Evolutionary conservation across 2,113 vertebrate genomes (phyloP).

Genomic region (Myrmecophaga tridactyla): DNA sequence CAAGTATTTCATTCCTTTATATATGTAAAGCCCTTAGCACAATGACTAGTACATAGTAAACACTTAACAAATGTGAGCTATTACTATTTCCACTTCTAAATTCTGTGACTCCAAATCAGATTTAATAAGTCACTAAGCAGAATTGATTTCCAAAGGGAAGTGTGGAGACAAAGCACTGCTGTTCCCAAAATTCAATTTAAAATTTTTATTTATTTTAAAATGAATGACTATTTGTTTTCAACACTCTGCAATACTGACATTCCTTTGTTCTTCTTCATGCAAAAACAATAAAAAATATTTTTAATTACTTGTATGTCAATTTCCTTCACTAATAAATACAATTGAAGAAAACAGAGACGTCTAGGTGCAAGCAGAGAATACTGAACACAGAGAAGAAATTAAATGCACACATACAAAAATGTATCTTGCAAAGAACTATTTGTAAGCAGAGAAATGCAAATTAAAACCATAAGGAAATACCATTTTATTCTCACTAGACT

Average conservation of each 20-base stretch:
- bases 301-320: background rate
- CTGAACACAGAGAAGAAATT: background rate
- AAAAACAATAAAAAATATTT: too few relatives aligned
- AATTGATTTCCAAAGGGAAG: background rate
- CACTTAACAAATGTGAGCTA: background rate
- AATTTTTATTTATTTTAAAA: too few relatives aligned
- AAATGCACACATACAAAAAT: background rate
- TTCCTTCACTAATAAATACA: background rate
- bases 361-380: background rate
- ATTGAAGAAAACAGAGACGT: background rate
- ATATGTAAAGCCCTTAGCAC: background rate
- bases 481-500: background rate
- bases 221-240: too few relatives aligned
- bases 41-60: background rate
- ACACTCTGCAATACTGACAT: too few relatives aligned
- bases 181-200: background rate
- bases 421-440: background rate
- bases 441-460: background rate
- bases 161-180: background rate
- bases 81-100: background rate
- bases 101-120: background rate
- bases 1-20: background rate
- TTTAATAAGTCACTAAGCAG: background rate
- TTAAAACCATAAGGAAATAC: background rate
- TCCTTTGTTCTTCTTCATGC: too few relatives aligned